Evolutionary conservation across 30 jellyfish, hydroid and myxozoan species (phyloP).

Genomic region (Pseudorhiza aurosa): DNA sequence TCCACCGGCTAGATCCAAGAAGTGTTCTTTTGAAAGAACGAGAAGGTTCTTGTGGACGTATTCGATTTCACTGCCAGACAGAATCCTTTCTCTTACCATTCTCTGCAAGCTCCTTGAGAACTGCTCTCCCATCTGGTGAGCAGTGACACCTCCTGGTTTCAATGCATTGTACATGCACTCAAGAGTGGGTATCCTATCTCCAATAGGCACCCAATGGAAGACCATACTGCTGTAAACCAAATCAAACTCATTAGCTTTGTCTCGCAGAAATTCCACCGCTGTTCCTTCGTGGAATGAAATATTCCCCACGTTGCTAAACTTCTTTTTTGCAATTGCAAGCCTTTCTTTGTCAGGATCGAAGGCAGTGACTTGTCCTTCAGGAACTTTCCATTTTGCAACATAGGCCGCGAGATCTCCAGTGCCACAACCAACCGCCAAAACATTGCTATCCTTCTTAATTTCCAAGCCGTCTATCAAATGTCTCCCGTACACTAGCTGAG

Average conservation of each 20-base stretch:
- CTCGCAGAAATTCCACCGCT: constrained; percentile 42
- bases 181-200: constrained; percentile 50
- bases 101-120: background rate
- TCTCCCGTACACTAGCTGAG: constrained; percentile 57
- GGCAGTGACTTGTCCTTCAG: constrained; percentile 61
- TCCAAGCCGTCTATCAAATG: constrained; percentile 13
- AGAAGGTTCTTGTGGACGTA: background rate
- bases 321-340: constrained; percentile 42
- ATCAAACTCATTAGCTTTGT: constrained; percentile 40
- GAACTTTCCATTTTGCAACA: constrained; percentile 50
- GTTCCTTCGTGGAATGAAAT: constrained; percentile 44
- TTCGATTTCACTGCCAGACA: background rate
- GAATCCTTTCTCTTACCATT: background rate
- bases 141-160: constrained; percentile 64
- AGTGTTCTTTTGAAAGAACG: background rate
- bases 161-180: constrained; percentile 31
- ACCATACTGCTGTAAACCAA: constrained; percentile 46
- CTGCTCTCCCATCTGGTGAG: background rate
- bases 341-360: constrained; percentile 75
- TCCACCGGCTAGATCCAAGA: background rate
- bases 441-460: constrained; percentile 29
- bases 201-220: constrained; percentile 79
- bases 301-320: constrained; percentile 2
- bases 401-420: constrained; percentile 72
- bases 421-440: constrained; percentile 80